These are phyloP conservation scores for Laspeyria flexula DNA, from an alignment of 2,888 invertebrate genomes.

Conservation along the genomic window DNA sequence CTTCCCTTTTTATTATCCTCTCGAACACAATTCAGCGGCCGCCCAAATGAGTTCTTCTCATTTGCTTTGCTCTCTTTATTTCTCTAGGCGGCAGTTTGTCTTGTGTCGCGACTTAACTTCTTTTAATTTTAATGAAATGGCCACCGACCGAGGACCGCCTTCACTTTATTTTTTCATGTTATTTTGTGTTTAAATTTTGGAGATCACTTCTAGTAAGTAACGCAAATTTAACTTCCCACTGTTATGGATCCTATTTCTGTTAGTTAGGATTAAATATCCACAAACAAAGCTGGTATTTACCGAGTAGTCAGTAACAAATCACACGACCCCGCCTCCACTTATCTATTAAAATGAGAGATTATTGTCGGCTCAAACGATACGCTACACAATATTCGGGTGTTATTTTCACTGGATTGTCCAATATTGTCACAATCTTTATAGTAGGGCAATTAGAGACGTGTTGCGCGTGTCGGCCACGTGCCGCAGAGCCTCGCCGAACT, in stretches of 20 bases:
- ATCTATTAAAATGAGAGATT: slow-evolving; percentile 86
- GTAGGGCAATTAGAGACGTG: slow-evolving; percentile 84
- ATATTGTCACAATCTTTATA: slow-evolving; percentile 83
- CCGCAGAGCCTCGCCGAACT: slow-evolving; percentile 38
- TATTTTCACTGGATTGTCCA: slow-evolving; percentile 85
- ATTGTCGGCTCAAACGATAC: slow-evolving; percentile 71
- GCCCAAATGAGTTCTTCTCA: slow-evolving; percentile 84
- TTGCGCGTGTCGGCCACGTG: slow-evolving; percentile 81
- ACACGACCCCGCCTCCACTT: slow-evolving; percentile 80
- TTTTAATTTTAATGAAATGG: slow-evolving; percentile 76
- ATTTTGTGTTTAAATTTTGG: slow-evolving; percentile 49
- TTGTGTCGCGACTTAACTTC: slow-evolving; percentile 79
- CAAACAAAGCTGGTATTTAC: slow-evolving; percentile 50
- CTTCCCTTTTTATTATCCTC: slow-evolving; percentile 86
- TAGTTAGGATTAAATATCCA: slow-evolving; percentile 33
- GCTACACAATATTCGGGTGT: slow-evolving; percentile 72
- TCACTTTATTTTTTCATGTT: slow-evolving; percentile 57
- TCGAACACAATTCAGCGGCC: slow-evolving; percentile 85
- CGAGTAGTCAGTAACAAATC: slow-evolving; percentile 68
- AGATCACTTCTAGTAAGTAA: slow-evolving; percentile 31
- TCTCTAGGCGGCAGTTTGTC: slow-evolving; percentile 84
- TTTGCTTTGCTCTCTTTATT: slow-evolving; percentile 84
- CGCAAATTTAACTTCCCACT: slow-evolving; percentile 26
- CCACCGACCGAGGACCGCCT: slow-evolving; percentile 55
- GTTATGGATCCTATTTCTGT: slow-evolving; percentile 27